phyloP scores from a whole-genome alignment of 2,113 vertebrate species.

The Microcebus tavaratra region DNA sequence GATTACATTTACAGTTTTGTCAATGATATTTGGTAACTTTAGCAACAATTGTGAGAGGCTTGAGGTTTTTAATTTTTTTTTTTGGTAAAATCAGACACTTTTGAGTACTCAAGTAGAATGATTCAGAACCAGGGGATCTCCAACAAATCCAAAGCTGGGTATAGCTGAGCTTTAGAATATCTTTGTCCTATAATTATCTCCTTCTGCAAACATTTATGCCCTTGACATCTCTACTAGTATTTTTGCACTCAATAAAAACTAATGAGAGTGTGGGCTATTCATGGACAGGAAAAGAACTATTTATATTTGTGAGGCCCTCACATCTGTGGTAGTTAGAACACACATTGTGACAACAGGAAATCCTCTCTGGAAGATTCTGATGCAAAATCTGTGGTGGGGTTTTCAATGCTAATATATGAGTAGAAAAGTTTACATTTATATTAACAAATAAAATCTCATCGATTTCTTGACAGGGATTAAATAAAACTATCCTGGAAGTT shows the following conservation, averaged over 20 bases:
- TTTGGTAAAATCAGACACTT: background rate
- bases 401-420: background rate
- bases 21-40: background rate
- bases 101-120: background rate
- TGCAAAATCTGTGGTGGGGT: background rate
- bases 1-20: background rate
- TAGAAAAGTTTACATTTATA: background rate
- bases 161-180: background rate
- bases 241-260: background rate
- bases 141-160: background rate
- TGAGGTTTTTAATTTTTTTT: background rate
- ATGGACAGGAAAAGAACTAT: background rate
- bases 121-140: background rate
- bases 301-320: background rate
- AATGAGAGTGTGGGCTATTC: background rate
- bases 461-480: background rate
- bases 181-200: background rate
- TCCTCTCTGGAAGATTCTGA: background rate
- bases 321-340: background rate
- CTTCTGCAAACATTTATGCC: background rate
- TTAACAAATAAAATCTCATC: background rate
- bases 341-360: background rate
- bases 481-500: background rate
- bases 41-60: background rate
- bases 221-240: background rate